Conservation (phyloP, 2,888 invertebrate species). For the Troides oblongomaculatus region DNA sequence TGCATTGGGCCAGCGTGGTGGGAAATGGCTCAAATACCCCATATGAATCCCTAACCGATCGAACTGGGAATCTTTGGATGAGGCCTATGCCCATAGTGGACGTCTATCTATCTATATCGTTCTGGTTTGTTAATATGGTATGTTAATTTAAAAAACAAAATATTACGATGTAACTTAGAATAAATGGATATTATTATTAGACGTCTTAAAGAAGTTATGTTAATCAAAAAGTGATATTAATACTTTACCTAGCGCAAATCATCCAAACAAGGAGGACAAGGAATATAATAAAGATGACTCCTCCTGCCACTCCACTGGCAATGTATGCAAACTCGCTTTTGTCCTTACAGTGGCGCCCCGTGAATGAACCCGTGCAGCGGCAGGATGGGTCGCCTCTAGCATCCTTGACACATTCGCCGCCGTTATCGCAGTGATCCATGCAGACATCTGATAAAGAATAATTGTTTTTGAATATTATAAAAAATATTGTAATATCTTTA, state of each 20-base stretch:
- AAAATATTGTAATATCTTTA: not conserved
- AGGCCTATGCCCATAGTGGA: no score
- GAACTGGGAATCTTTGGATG: no score
- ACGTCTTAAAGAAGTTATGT: not conserved
- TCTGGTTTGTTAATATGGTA: no score
- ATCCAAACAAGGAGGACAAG: conserved; percentile 97
- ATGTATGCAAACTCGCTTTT: conserved; percentile 98
- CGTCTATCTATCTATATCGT: no score
- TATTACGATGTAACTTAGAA: no score
- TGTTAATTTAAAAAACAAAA: no score
- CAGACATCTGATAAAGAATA: conserved; percentile 84
- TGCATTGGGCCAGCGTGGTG: no score
- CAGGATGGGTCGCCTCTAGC: conserved; percentile 91
- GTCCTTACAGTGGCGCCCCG: conserved; percentile 92
- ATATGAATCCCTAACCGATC: no score
- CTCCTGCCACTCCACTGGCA: conserved; percentile 95
- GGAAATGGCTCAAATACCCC: no score
- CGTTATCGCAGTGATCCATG: conserved; percentile 92
- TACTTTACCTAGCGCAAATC: conserved; percentile 91
- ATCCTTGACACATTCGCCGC: conserved; percentile 92
- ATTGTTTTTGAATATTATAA: conserved; percentile 1
- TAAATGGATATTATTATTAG: not conserved
- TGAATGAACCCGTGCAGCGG: conserved; percentile 94
- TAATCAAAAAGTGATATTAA: not conserved
- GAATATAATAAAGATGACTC: conserved; percentile 95